phyloP scores from a whole-genome alignment of 1,140 invertebrate genomes.

The Ladona fulva region DNA sequence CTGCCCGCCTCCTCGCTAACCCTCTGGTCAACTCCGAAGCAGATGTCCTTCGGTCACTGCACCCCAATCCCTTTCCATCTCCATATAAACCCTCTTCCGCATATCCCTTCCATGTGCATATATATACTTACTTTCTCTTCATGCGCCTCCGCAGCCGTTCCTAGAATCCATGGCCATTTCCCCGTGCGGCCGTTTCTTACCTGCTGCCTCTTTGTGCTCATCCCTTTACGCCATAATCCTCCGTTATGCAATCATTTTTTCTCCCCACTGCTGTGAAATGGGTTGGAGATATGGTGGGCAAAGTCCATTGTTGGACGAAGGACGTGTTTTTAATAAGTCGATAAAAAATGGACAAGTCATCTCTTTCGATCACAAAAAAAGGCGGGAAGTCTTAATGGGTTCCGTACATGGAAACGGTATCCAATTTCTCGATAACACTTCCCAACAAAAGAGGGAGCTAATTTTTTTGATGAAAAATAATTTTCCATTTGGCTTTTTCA shows the following conservation, averaged over 20 bases:
- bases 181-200: neutral
- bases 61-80: neutral
- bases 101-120: neutral
- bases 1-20: neutral
- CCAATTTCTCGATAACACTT: no score
- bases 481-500: no score
- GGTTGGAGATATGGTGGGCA: neutral
- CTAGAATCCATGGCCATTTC: no score
- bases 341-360: neutral
- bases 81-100: neutral
- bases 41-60: neutral
- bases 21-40: neutral
- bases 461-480: no score
- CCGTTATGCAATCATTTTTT: slow-evolving; percentile 10
- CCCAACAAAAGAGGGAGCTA: no score
- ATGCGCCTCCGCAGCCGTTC: neutral
- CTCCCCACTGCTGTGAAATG: neutral
- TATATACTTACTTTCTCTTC: neutral
- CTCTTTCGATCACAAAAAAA: neutral
- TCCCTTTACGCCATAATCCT: neutral
- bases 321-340: neutral
- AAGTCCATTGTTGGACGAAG: neutral
- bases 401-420: no score
- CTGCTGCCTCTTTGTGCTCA: neutral
- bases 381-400: no score